Percentiles rank a stretch among this genome's conserved stretches.
These are phyloP conservation scores for Masnerella sp. DNA, from an alignment of 2,888 invertebrate genomes.

Conservation along the genomic window DNA sequence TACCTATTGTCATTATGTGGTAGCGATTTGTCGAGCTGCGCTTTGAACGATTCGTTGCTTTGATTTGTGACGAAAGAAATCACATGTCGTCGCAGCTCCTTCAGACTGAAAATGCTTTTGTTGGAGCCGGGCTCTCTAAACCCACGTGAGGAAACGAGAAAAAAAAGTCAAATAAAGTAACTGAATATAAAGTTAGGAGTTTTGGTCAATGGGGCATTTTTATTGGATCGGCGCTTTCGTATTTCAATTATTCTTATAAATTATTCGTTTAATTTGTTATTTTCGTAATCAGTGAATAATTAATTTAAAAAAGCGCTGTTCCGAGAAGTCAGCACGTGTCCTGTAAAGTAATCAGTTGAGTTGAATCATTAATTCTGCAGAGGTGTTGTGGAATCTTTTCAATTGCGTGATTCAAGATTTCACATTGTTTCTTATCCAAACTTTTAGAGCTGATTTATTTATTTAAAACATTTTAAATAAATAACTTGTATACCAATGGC, in stretches of 20 bases:
- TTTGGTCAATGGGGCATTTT: slow-evolving; percentile 1
- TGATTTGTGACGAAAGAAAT: slow-evolving; percentile 71
- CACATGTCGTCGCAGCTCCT: slow-evolving; percentile 69
- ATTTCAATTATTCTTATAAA: slow-evolving; percentile 7
- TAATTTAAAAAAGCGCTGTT: slow-evolving; percentile 15
- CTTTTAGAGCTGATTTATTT: too few species aligned
- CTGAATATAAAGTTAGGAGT: slow-evolving; percentile 11
- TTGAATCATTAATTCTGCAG: neutral
- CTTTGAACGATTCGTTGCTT: slow-evolving; percentile 67
- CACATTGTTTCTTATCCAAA: too few species aligned
- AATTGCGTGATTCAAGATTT: too few species aligned
- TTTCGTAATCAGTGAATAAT: neutral
- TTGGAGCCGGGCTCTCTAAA: slow-evolving; percentile 50
- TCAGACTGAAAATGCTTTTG: slow-evolving; percentile 68
- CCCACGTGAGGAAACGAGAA: slow-evolving; percentile 37
- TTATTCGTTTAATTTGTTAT: slow-evolving; percentile 4
- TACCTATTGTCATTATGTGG: slow-evolving; percentile 71
- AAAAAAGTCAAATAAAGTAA: slow-evolving; percentile 40
- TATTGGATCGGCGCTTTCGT: slow-evolving; percentile 7
- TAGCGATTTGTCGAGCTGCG: slow-evolving; percentile 70
- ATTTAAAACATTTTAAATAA: too few species aligned
- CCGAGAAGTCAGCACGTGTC: neutral
- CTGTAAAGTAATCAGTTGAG: slow-evolving; percentile 17
- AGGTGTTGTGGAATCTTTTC: too few species aligned
- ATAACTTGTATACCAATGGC: too few species aligned